A percentile compares a stretch with the other conserved stretches of the same genome.
These are phyloP conservation scores for Caerostris darwini DNA, from an alignment of 1,140 invertebrate species.

Conservation along the genomic window DNA sequence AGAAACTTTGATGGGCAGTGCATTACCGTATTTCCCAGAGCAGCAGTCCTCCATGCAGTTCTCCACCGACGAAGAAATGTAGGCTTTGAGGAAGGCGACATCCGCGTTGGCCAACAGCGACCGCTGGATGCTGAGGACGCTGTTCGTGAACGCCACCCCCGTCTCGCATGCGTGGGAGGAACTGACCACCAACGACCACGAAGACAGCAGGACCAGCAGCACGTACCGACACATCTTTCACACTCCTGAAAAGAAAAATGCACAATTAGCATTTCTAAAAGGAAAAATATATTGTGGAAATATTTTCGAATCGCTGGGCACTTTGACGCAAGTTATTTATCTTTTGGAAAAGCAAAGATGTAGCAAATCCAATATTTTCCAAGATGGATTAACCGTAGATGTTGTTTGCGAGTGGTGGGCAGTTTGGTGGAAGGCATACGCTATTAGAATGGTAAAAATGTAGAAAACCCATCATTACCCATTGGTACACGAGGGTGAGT, in stretches of 20 bases:
- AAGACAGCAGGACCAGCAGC: neutral
- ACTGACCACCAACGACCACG: slow-evolving; percentile 35
- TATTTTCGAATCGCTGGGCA: too few species aligned
- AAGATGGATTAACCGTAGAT: too few species aligned
- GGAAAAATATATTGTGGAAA: neutral
- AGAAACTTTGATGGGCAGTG: too few species aligned
- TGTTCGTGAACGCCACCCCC: neutral
- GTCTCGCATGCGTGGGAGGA: slow-evolving; percentile 47
- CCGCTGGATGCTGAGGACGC: slow-evolving; percentile 26
- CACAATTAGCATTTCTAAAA: neutral
- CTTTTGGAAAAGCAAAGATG: too few species aligned
- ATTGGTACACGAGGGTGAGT: too few species aligned
- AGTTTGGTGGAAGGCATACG: too few species aligned
- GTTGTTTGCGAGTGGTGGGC: too few species aligned
- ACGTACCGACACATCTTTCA: neutral
- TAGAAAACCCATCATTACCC: too few species aligned
- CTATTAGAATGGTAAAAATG: too few species aligned
- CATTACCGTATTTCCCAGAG: slow-evolving; percentile 52
- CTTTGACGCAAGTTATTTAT: too few species aligned
- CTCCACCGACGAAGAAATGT: neutral
- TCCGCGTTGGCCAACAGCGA: slow-evolving; percentile 62
- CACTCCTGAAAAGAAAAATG: neutral
- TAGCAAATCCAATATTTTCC: too few species aligned
- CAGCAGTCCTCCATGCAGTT: slow-evolving; percentile 71
- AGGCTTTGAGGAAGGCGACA: slow-evolving; percentile 41